Percentiles rank a stretch among this genome's conserved stretches.
Evolutionary conservation across 2,888 invertebrate genomes (phyloP).

Genomic region (Harpalus rufipes): DNA sequence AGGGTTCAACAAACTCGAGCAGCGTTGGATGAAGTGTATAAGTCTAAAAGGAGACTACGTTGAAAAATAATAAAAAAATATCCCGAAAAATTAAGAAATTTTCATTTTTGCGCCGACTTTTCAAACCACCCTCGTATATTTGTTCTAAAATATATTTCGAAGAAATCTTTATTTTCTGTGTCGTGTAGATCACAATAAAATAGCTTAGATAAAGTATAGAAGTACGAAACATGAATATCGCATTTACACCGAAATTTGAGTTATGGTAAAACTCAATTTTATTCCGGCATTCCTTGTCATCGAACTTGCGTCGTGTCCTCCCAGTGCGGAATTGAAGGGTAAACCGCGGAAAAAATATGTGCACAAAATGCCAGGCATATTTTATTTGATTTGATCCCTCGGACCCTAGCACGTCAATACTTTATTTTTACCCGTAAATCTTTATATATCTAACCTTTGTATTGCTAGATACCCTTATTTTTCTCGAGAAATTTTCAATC

Average conservation of each 20-base stretch:
- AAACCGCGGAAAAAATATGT: constrained; percentile 39
- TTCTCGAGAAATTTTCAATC: constrained; percentile 42
- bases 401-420: constrained; percentile 25
- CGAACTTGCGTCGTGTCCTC: background rate
- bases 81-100: too few species aligned
- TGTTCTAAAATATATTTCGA: background rate
- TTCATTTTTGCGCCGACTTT: too few species aligned
- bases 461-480: constrained; percentile 44
- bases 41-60: too few species aligned
- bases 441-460: constrained; percentile 43
- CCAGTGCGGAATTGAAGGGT: constrained; percentile 35
- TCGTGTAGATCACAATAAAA: background rate
- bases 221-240: background rate
- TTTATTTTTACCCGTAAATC: constrained; percentile 47
- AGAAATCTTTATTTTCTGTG: background rate
- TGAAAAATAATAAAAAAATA: too few species aligned
- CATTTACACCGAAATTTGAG: constrained; percentile 9
- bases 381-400: constrained; percentile 43
- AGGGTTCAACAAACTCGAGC: too few species aligned
- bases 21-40: too few species aligned
- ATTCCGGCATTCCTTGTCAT: background rate
- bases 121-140: too few species aligned
- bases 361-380: constrained; percentile 24
- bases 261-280: constrained; percentile 20
- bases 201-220: background rate